phyloP scores from a whole-genome alignment of 2,888 invertebrate genomes.

The Macrophya annulata region DNA sequence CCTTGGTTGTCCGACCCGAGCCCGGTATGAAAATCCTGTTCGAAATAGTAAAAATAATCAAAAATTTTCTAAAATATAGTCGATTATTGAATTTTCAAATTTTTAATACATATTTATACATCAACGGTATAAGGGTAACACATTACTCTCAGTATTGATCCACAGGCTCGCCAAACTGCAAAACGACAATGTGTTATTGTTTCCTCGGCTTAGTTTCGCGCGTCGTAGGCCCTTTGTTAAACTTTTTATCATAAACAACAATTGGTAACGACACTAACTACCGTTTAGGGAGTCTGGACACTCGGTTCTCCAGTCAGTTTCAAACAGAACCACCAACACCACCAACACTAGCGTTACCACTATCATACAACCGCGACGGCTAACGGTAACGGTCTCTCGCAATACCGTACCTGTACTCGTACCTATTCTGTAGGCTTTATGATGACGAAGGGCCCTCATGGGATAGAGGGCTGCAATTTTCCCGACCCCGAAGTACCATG shows the following conservation, averaged over 20 bases:
- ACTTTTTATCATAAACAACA: conserved; percentile 49
- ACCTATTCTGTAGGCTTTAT: conserved; percentile 74
- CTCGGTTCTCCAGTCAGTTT: conserved; percentile 2
- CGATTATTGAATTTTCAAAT: not conserved
- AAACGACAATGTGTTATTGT: conserved; percentile 22
- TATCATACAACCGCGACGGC: not conserved
- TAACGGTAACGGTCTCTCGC: conserved; percentile 7
- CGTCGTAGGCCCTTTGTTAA: not conserved
- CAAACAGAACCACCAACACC: not conserved
- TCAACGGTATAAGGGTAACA: not conserved
- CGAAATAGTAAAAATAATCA: not conserved
- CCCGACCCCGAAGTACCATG: conserved; percentile 70
- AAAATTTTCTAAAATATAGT: not conserved
- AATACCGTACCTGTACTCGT: not conserved
- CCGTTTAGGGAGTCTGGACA: conserved; percentile 54
- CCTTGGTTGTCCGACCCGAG: not conserved
- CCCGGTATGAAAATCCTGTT: not conserved
- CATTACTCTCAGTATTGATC: not conserved
- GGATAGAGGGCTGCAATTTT: conserved; percentile 77
- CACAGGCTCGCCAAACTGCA: not conserved
- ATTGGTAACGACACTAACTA: conserved; percentile 50
- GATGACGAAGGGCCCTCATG: conserved; percentile 79
- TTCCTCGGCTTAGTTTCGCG: not conserved
- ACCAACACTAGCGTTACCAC: not conserved
- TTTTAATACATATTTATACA: not conserved